These are phyloP conservation scores for Tenebrosternarchus preto DNA, from an alignment of 2,113 vertebrate species.

Conservation along the genomic window DNA sequence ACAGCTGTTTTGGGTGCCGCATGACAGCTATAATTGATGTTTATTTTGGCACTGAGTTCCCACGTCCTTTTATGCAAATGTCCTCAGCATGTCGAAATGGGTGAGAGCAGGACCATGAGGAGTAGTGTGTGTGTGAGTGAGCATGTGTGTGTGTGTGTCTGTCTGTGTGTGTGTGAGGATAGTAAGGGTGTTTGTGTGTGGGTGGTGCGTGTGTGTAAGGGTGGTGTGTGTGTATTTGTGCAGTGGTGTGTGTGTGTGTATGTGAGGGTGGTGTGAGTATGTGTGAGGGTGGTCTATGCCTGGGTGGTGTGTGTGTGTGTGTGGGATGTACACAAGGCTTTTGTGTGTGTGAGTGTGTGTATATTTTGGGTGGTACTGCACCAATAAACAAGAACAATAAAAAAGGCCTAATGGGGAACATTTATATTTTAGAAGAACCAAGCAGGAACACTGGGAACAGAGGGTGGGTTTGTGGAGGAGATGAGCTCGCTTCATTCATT, in stretches of 20 bases:
- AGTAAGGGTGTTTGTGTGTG: not conserved
- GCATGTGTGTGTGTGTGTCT: constrained; percentile 17
- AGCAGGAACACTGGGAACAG: constrained; percentile 46
- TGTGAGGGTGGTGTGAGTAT: constrained; percentile 27
- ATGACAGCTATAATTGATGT: constrained; percentile 85
- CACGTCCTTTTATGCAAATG: constrained; percentile 78
- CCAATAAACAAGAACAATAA: constrained; percentile 58
- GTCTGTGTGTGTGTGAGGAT: not conserved
- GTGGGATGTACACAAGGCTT: not conserved
- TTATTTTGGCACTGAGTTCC: constrained; percentile 79
- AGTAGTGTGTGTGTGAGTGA: constrained; percentile 54
- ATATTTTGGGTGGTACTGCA: not conserved
- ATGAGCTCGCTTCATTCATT: constrained; percentile 8
- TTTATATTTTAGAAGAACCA: constrained; percentile 70
- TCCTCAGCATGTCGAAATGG: constrained; percentile 74
- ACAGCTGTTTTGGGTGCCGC: constrained; percentile 81
- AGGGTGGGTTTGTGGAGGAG: constrained; percentile 41
- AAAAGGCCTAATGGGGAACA: constrained; percentile 68
- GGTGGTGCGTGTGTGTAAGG: constrained; percentile 50
- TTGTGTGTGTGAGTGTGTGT: constrained; percentile 3
- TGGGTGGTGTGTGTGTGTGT: constrained; percentile 1
- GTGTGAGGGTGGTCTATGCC: constrained; percentile 50
- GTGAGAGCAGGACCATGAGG: constrained; percentile 74
- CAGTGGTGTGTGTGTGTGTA: constrained; percentile 14
- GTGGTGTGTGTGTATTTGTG: constrained; percentile 4